Evolutionary conservation across 2,113 vertebrate species (phyloP), one percentile per base, ranked within the genome.

Genomic region (Panurus biarmicus): DNA sequence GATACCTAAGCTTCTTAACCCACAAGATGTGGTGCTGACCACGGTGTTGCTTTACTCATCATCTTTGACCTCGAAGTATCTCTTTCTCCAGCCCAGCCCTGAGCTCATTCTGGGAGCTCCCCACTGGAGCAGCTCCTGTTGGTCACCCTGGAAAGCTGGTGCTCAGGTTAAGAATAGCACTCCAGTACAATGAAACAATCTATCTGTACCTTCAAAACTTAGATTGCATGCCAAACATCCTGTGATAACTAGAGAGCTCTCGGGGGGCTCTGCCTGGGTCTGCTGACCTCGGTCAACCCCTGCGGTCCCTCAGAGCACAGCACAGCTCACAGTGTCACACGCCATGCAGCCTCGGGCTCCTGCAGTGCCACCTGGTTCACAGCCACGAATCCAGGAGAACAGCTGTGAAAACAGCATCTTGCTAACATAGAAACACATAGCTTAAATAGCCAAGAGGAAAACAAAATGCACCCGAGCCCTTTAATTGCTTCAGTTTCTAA

Each of bases 271-370:
- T 78, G 28, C 25, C 45, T 24, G 33, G 31, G 69, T n/a, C n/a
- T n/a, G n/a, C 23, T 45, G 54, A 58, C 26, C 78, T 48, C 0
- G 0, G 13, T 20, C n/a, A 60, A 2, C 29, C 33, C 0, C 29
- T 29, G 38, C 12, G 3, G 60, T 8, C 50, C 69, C 31, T 16
- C 23, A 5, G 36, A 53, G 58, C 31, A 78, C 31, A 78, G 28
- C 79, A 33, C 29, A 62, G 23, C 57, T 45, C n/a, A 6, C 22
- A 5, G 26, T 14, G 35, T n/a, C 77, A 42, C 65, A 51, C 1
- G 0, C 20, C 1, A 0, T 1, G 16, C 51, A 56, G 40, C 36
- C 71, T 8, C 2, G 0, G 26, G 75, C 11, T 92, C 44, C 53
- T 77, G 67, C 26, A n/a, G 22, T 7, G 28, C 42, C 74, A 70